phyloP scores from a whole-genome alignment of 2,888 invertebrate species.

The Tholera decimalis region DNA sequence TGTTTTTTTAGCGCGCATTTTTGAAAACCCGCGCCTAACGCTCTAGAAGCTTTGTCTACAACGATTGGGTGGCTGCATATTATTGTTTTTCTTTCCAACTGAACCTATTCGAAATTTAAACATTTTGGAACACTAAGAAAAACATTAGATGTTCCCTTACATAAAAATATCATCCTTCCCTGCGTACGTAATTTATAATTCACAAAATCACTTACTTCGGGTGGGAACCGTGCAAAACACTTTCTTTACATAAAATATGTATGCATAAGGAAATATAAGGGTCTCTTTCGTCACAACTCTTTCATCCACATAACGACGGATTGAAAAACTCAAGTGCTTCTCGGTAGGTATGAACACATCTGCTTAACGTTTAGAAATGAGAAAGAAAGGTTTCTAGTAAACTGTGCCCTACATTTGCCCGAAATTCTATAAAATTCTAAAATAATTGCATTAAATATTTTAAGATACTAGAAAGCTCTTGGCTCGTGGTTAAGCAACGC shows the following conservation, averaged over 20 bases:
- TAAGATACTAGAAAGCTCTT: too few relatives aligned
- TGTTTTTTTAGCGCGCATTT: too few relatives aligned
- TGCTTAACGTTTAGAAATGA: conserved; percentile 16
- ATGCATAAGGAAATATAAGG: conserved; percentile 27
- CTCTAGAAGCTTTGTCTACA: too few relatives aligned
- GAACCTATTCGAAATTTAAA: too few relatives aligned
- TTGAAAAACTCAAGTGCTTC: conserved; percentile 54
- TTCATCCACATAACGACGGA: conserved; percentile 49
- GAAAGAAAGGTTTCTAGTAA: conserved; percentile 8
- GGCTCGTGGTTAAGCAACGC: too few relatives aligned
- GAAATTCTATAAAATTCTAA: too few relatives aligned
- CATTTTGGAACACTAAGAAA: too few relatives aligned
- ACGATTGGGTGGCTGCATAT: too few relatives aligned
- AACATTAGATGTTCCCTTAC: neutral
- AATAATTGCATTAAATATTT: too few relatives aligned
- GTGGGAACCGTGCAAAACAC: conserved; percentile 41
- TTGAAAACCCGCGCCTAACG: too few relatives aligned
- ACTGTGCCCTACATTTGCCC: too few relatives aligned
- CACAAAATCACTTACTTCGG: conserved; percentile 62
- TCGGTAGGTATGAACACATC: conserved; percentile 24
- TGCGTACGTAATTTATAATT: conserved; percentile 61
- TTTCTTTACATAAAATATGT: conserved; percentile 57
- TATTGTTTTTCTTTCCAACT: too few relatives aligned
- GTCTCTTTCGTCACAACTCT: conserved; percentile 39
- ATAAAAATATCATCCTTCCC: conserved; percentile 32